These are phyloP conservation scores for Caenorhabditis latens DNA, from an alignment of 1,140 invertebrate species.

Conservation along the genomic window DNA sequence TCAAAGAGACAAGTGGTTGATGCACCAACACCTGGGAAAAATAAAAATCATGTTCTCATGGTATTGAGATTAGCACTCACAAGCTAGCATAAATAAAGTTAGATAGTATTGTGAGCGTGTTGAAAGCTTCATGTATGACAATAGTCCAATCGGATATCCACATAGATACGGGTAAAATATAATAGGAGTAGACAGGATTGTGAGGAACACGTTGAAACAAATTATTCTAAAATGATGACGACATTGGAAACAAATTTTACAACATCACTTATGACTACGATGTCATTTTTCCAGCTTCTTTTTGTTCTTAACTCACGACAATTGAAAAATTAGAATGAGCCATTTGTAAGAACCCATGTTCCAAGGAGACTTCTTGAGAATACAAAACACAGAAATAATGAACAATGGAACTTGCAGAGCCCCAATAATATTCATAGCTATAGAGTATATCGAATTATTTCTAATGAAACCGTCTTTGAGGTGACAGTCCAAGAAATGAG, in stretches of 20 bases:
- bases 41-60: neutral
- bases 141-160: conserved; percentile 7
- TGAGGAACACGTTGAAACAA: neutral
- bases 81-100: neutral
- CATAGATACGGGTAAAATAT: conserved; percentile 18
- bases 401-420: neutral
- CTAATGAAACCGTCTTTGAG: neutral
- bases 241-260: too few relatives aligned
- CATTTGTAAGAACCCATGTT: conserved; percentile 24
- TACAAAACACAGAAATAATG: conserved; percentile 4
- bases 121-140: neutral
- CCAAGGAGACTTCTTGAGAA: conserved; percentile 10
- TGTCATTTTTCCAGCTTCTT: too few relatives aligned
- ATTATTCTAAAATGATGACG: neutral
- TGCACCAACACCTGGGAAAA: conserved; percentile 5
- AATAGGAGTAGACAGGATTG: conserved; percentile 5
- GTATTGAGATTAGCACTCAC: neutral
- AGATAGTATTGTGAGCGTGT: conserved; percentile 12
- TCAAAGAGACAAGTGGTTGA: conserved; percentile 9
- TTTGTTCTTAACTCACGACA: neutral
- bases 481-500: neutral
- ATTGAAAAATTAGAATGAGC: conserved; percentile 15
- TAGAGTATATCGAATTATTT: neutral
- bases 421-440: conserved; percentile 5
- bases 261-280: too few relatives aligned